phyloP scores from a whole-genome alignment of 2,888 invertebrate genomes.

The Xestia ashworthii region DNA sequence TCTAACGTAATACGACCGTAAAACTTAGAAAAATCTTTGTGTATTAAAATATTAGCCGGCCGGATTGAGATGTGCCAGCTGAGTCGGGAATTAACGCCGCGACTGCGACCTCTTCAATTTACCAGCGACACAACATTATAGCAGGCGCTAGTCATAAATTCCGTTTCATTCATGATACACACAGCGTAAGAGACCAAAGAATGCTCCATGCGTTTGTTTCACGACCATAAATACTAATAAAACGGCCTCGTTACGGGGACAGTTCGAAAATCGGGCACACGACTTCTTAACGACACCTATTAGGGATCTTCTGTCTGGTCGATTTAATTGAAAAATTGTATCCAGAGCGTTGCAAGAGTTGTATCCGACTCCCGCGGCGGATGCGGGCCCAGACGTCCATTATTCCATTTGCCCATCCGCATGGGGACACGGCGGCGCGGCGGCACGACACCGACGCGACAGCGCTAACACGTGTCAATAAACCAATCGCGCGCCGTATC shows the following conservation, averaged over 20 bases:
- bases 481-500: constrained; percentile 79
- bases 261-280: constrained; percentile 90
- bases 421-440: constrained; percentile 84
- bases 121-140: constrained; percentile 78
- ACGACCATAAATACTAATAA: constrained; percentile 90
- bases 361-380: constrained; percentile 89
- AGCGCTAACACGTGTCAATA: constrained; percentile 84
- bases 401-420: constrained; percentile 91
- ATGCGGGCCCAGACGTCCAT: constrained; percentile 91
- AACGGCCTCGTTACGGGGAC: constrained; percentile 89
- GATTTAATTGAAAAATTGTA: constrained; percentile 91
- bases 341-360: constrained; percentile 89
- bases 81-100: constrained; percentile 55
- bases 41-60: constrained; percentile 77
- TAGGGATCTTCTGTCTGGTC: constrained; percentile 90
- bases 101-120: constrained; percentile 74
- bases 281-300: constrained; percentile 91
- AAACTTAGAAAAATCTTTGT: constrained; percentile 88
- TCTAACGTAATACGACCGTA: constrained; percentile 84
- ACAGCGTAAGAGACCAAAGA: constrained; percentile 77
- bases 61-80: constrained; percentile 73
- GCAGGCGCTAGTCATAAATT: constrained; percentile 87
- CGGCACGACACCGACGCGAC: constrained; percentile 71
- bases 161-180: constrained; percentile 86
- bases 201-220: constrained; percentile 84